Base-by-base conservation (phyloP, 1,140 invertebrate species). In the Trichoplusia ni region DNA sequence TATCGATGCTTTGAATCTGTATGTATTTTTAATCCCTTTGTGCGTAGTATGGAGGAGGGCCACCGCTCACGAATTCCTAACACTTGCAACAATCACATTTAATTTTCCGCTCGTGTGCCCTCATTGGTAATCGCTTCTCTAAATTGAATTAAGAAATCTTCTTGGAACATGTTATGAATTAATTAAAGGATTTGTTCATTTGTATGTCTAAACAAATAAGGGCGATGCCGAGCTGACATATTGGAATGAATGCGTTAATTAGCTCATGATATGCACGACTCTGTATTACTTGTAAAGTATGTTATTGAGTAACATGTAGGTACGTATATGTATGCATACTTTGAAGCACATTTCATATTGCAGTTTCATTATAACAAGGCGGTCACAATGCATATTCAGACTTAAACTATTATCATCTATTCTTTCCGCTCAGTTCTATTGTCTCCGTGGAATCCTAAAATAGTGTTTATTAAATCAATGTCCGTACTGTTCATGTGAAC, bases 101-200 rank as follows among this genome's bases (percentile, higher is more conserved):
- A 80, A 86, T 86, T 88, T 86, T 84, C 71, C 83, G 84, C 83
- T 83, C 83, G 84, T 88, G 84, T 59, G 77, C 65, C 65, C 73
- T 62, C 54, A 68, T 72, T 69, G 59, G 53, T 56, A 71, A 75
- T 71, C 71, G 62, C 29, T 69, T 64, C 54, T 73, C 69, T 63
- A 63, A 74, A 71, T 77, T 75, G 68, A 75, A 77, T 71, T 51
- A 74, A 75, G 72, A 78, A 80, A 80, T 76, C 51, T 61, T 62
- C 37, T 75, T 71, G 65, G 60, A 60, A 31, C 21, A 69, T 66
- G 69, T 54, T 56, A 62, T 69, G 53, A 69, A 65, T 64, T 65
- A 63, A 73, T 68, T 77, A 62, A 65, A 67, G 53, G 49, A 53
- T 53, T 64, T 59, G 27, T 42, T 59, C 19, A 59, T 44, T 59